Percentiles rank a stretch among this genome's conserved stretches.
Evolutionary conservation across 2,113 vertebrate species (phyloP).

Genomic region (Eonycteris spelaea): DNA sequence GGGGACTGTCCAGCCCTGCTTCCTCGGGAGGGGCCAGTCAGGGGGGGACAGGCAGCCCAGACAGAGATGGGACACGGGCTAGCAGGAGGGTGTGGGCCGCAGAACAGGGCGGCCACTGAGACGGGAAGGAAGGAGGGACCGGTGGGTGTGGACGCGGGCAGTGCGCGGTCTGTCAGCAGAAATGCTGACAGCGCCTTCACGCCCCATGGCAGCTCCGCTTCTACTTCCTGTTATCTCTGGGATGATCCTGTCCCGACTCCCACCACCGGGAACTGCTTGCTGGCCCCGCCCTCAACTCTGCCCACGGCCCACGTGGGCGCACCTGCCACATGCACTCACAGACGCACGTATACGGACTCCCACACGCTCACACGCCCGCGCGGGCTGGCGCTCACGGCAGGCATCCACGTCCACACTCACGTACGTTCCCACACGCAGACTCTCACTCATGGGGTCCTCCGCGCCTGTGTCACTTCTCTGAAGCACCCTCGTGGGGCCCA

Average conservation of each 20-base stretch:
- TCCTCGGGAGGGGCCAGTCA: not conserved
- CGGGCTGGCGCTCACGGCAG: no score
- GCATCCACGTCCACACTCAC: not conserved
- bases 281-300: not conserved
- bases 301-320: not conserved
- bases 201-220: not conserved
- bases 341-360: not conserved
- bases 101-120: not conserved
- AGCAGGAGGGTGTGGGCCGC: not conserved
- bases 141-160: not conserved
- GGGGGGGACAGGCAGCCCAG: not conserved
- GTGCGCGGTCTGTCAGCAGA: not conserved
- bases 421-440: not conserved
- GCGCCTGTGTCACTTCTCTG: not conserved
- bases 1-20: rapidly evolving
- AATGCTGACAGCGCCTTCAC: not conserved
- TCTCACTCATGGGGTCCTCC: rapidly evolving
- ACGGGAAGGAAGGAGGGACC: conserved; percentile 18
- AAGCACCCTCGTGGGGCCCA: not conserved
- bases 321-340: not conserved
- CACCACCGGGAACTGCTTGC: not conserved
- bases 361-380: not conserved
- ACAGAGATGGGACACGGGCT: not conserved
- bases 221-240: not conserved
- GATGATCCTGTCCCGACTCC: not conserved